Base-by-base conservation (phyloP, 2,797 vertebrate species). In the Peromyscus attwateri region DNA sequence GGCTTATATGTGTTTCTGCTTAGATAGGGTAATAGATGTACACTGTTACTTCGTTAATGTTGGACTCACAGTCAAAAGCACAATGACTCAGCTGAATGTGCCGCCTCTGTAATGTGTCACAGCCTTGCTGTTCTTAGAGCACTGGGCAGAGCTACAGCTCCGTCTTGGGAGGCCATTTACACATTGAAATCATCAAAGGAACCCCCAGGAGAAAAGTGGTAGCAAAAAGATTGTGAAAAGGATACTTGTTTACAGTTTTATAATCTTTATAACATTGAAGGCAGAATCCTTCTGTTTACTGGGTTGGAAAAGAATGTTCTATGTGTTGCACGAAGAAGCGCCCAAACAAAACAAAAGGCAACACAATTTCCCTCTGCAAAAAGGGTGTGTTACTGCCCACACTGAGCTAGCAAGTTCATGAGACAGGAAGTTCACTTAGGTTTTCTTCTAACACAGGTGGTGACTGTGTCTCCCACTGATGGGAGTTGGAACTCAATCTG, bases 151-250 rank as follows among this genome's bases (percentile, higher is more conserved):
- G 71, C 31, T 89, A 70, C 27, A 73, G 31, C 16, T 10, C 55
- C 49, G 3, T 75, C 19, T 37, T 76, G 60, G 64, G 64, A 52
- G 79, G 13, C 49, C 29, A 60, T 87, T 92, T 76, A 76, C 79
- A 89, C 29, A 71, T 43, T 23, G n/a, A 94, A 92, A 62, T 89
- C 57, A 76, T 70, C 79, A 88, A 75, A 43, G 27, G 64, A 93
- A 79, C 43, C 62, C 31, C 70, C 31, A 95, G 60, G 79, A 55
- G n/a, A 14, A 37, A 84, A 43, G 49, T 17, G 19, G 29, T 40
- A 84, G 40, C 40, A 84, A 64, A 27, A 31, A 92, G 55, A 73
- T 80, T 27, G 76, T 73, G 57, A 94, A 94, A 81, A 68, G 29
- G 37, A 81, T 29, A 70, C 64, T 76, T 89, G 71, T 62, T 92